Percentiles rank a stretch among this genome's conserved stretches.
These are phyloP conservation scores for Icerya purchasi DNA, from an alignment of 2,888 invertebrate genomes.

Conservation along the genomic window DNA sequence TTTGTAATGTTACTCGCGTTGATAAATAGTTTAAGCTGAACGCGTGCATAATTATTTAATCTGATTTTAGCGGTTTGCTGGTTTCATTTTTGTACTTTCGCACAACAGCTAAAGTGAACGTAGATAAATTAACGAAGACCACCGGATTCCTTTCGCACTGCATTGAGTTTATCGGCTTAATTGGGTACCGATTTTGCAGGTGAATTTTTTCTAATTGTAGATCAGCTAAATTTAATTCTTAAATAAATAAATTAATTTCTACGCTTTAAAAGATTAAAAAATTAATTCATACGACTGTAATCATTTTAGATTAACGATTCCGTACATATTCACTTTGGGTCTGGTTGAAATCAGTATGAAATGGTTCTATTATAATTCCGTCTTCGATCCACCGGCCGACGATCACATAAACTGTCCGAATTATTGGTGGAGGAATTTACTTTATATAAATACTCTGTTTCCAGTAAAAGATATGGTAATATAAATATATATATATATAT, in stretches of 20 bases:
- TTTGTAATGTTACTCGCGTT: too few species aligned
- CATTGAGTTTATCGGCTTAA: constrained; percentile 30
- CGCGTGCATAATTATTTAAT: too few species aligned
- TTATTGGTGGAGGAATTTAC: constrained; percentile 66
- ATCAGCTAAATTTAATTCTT: too few species aligned
- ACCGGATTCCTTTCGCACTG: constrained; percentile 23
- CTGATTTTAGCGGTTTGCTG: constrained; percentile 43
- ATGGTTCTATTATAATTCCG: constrained; percentile 46
- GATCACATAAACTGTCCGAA: constrained; percentile 50
- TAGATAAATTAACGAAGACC: constrained; percentile 21
- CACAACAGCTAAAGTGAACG: constrained; percentile 20
- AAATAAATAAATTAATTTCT: too few species aligned
- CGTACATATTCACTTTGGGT: constrained; percentile 57
- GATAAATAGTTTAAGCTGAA: too few species aligned
- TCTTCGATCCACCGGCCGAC: constrained; percentile 47
- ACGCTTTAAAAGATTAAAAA: neutral
- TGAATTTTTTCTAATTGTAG: constrained; percentile 13
- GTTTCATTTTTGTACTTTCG: constrained; percentile 63
- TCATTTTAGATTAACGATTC: constrained; percentile 47
- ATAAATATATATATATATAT: constrained; percentile 6
- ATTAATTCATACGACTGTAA: neutral
- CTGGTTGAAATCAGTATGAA: constrained; percentile 47
- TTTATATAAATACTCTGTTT: constrained; percentile 61
- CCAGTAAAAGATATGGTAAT: constrained; percentile 39
- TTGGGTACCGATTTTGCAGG: constrained; percentile 37